A percentile compares a stretch with the other conserved stretches of the same genome.
Conservation (phyloP, 2,888 invertebrate species). For the Beris morrisii region DNA sequence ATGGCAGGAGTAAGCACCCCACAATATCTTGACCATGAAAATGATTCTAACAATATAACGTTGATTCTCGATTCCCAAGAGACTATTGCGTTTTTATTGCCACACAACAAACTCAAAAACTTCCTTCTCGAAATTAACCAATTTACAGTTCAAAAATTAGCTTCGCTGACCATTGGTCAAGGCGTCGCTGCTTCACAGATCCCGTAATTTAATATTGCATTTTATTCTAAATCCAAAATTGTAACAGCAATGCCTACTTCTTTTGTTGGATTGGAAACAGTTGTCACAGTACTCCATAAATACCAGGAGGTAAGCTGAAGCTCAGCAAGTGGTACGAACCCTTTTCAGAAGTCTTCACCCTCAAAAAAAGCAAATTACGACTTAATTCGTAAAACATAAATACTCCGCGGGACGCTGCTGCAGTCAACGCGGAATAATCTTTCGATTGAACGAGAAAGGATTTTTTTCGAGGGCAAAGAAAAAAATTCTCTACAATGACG, state of each 20-base stretch:
- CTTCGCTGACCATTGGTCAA: constrained; percentile 29
- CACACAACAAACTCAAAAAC: no score
- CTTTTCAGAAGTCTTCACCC: constrained; percentile 26
- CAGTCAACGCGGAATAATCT: constrained; percentile 11
- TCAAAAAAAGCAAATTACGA: constrained; percentile 34
- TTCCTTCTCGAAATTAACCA: no score
- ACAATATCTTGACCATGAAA: no score
- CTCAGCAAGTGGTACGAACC: constrained; percentile 26
- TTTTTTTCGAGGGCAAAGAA: constrained; percentile 5
- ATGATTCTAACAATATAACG: no score
- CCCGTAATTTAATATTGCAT: constrained; percentile 16
- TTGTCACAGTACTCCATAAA: constrained; percentile 4
- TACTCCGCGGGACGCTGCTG: constrained; percentile 34
- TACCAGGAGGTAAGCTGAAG: constrained; percentile 22
- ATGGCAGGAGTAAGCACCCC: no score
- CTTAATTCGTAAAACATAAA: constrained; percentile 39
- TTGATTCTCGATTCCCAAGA: no score
- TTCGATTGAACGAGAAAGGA: constrained; percentile 18
- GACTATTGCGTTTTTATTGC: no score
- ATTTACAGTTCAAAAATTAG: constrained; percentile 4
- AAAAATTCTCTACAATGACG: constrained; percentile 27
- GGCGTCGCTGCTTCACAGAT: constrained; percentile 12
- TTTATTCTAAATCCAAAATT: constrained; percentile 3
- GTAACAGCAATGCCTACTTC: background rate
- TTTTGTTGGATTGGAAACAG: constrained; percentile 16